Percentiles rank a stretch among this genome's conserved stretches.
phyloP scores from a whole-genome alignment of 1,140 invertebrate genomes.

The Chelonus insularis region DNA sequence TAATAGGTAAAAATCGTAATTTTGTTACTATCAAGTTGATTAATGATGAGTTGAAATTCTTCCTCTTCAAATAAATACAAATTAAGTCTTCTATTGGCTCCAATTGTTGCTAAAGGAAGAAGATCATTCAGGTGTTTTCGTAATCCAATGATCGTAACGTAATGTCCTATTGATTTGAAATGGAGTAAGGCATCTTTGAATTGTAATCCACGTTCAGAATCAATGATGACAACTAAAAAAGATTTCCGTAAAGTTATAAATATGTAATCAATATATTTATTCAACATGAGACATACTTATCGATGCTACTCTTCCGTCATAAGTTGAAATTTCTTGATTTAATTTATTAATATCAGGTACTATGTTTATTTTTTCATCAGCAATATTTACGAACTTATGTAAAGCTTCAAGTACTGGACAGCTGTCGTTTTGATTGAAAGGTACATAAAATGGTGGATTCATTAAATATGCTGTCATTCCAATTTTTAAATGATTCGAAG shows the following conservation, averaged over 20 bases:
- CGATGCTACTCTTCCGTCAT: constrained; percentile 34
- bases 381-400: constrained; percentile 8
- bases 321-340: constrained; percentile 30
- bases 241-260: neutral
- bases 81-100: constrained; percentile 33
- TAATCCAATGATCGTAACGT: constrained; percentile 33
- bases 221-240: constrained; percentile 37
- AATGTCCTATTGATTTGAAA: constrained; percentile 35
- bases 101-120: constrained; percentile 33
- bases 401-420: constrained; percentile 24
- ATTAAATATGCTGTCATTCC: constrained; percentile 31
- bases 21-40: constrained; percentile 28
- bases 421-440: constrained; percentile 35
- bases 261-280: neutral
- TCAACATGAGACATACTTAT: constrained; percentile 30
- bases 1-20: neutral
- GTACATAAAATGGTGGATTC: constrained; percentile 21
- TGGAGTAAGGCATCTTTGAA: constrained; percentile 27
- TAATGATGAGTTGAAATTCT: constrained; percentile 28
- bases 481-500: constrained; percentile 34
- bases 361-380: neutral
- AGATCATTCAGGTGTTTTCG: constrained; percentile 32
- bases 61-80: constrained; percentile 33
- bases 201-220: constrained; percentile 22
- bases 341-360: constrained; percentile 1